Conservation (phyloP, 2,113 vertebrate genomes). For the Xenopus laevis region DNA sequence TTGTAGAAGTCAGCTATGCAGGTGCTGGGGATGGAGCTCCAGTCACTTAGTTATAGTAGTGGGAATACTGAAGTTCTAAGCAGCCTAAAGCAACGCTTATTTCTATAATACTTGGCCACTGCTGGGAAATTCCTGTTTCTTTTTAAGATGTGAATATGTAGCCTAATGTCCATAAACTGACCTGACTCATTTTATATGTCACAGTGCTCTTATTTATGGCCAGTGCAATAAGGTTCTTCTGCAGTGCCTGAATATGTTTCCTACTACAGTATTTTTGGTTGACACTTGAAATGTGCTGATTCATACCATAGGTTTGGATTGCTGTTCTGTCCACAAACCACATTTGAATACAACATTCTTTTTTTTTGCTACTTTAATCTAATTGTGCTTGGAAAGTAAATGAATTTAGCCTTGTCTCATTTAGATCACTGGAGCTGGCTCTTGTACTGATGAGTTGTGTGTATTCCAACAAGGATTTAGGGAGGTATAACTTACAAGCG, state of each 20-base stretch:
- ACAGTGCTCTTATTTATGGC: not conserved
- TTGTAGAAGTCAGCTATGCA: too few relatives aligned
- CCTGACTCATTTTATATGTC: not conserved
- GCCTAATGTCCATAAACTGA: not conserved
- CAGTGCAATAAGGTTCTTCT: not conserved
- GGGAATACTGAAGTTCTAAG: too few relatives aligned
- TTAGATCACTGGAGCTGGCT: too few relatives aligned
- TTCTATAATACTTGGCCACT: not conserved
- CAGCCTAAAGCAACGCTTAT: too few relatives aligned
- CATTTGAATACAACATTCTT: not conserved
- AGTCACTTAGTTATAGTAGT: too few relatives aligned
- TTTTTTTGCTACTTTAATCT: not conserved
- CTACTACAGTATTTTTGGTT: not conserved
- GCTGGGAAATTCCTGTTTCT: not conserved
- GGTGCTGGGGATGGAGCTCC: too few relatives aligned
- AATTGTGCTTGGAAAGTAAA: too few relatives aligned
- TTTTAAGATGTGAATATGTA: not conserved
- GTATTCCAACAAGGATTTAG: too few relatives aligned
- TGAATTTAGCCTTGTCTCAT: too few relatives aligned
- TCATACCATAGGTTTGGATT: not conserved
- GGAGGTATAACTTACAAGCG: too few relatives aligned
- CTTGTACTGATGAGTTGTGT: too few relatives aligned
- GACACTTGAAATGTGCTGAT: not conserved
- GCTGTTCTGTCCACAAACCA: not conserved
- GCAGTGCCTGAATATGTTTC: not conserved